Evolutionary conservation across 2,113 vertebrate species (phyloP).

Genomic region (Cyprinodon variegatus): DNA sequence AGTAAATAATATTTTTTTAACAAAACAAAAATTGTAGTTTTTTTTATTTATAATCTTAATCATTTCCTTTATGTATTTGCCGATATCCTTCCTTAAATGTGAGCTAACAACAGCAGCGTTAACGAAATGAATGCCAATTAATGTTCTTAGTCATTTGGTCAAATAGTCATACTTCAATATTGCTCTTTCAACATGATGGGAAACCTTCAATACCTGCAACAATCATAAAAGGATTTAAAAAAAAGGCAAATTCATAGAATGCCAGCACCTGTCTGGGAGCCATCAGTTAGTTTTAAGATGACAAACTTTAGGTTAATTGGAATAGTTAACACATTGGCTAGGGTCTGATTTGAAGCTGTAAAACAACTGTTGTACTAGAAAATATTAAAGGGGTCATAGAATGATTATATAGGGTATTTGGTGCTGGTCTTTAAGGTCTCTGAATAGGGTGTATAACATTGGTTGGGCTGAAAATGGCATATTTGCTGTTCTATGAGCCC

Average conservation of each 20-base stretch:
- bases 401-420: too few species aligned
- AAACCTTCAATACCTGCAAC: neutral
- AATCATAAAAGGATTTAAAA: conserved; percentile 24
- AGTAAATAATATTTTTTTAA: conserved; percentile 54
- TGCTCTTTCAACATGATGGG: neutral
- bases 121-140: neutral
- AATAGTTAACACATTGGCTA: conserved; percentile 1
- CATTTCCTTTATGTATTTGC: neutral
- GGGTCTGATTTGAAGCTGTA: too few species aligned
- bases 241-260: conserved; percentile 19
- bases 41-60: conserved; percentile 22
- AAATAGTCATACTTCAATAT: neutral
- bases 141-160: neutral
- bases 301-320: conserved; percentile 20
- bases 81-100: neutral
- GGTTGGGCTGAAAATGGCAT: too few species aligned
- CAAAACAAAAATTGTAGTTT: neutral
- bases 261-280: conserved; percentile 32
- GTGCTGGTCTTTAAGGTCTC: too few species aligned
- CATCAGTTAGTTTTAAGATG: conserved; percentile 19
- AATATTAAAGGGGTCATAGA: too few species aligned
- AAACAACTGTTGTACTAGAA: too few species aligned
- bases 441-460: too few species aligned
- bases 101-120: neutral
- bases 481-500: too few species aligned